Evolutionary conservation across 1,140 invertebrate genomes (phyloP), one percentile per base, ranked within the genome.

Genomic region (Zophobas atratus): DNA sequence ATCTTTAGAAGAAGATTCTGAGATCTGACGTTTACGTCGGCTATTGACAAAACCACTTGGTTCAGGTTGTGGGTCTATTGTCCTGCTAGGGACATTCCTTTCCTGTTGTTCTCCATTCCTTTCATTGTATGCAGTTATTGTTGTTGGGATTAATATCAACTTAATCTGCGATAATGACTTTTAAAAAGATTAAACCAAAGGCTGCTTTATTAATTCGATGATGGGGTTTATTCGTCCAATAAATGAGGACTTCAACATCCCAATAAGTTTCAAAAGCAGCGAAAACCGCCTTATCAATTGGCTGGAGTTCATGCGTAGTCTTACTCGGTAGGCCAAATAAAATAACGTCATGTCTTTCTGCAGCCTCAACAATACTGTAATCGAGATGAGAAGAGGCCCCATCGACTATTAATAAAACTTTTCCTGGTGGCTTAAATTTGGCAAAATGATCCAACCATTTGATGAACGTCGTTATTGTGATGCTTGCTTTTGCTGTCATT

Each of bases 231-330:
- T 67, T 67, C 36, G 60, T 67, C 39, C 43, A 72, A 35, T 6
- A 72, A 2, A 32, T 6, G 39, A 72, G 2, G 8, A 72, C 41
- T 79, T 85, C 82, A 76, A 83, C 57, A 81, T 87, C 84, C 85
- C 85, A 85, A 70, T 83, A 81, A 49, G 80, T 75, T 78, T 86
- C 83, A 57, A 84, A 86, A 2, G 82, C 80, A 75, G 70, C 38
- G 75, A 81, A 82, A 0, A 85, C 81, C 20, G 80, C 56, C 79
- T 86, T 87, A 72, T 87, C 82, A n/a, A 87, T 70, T 0, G 84
- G 86, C 75, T 87, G 87, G 3, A 87, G 77, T 80, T 87, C 85
- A 71, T 86, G 86, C 1, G 85, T 87, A 0, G 84, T 87, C 49
- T 87, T 87, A 33, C 77, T 81, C 51, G 85, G 85, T 41, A 86